Percentiles rank a stretch among this genome's conserved stretches.
phyloP scores from a whole-genome alignment of 2,113 vertebrate species.

The Apeltes quadracus region DNA sequence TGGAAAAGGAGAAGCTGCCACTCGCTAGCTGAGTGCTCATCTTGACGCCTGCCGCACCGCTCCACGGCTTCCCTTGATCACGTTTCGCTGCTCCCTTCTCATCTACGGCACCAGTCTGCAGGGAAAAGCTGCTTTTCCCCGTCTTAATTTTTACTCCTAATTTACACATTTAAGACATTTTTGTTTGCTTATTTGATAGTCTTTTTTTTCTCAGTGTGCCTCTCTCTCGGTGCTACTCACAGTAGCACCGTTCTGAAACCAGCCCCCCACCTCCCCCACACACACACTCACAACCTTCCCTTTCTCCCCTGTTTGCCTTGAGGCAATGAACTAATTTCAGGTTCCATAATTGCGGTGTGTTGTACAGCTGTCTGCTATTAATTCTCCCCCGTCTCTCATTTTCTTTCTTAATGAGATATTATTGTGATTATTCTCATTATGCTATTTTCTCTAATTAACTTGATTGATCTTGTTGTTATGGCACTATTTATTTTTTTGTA shows the following conservation, averaged over 20 bases:
- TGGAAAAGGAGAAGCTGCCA: constrained; percentile 90
- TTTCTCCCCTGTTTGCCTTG: constrained; percentile 83
- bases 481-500: constrained; percentile 75
- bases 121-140: constrained; percentile 93
- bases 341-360: constrained; percentile 97
- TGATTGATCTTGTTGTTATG: constrained; percentile 81
- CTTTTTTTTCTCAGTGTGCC: constrained; percentile 76
- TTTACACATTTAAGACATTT: constrained; percentile 99
- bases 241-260: constrained; percentile 45
- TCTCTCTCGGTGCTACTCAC: constrained; percentile 59
- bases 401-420: constrained; percentile 87
- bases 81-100: constrained; percentile 90
- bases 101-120: constrained; percentile 89
- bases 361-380: constrained; percentile 99
- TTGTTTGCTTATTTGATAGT: constrained; percentile 98
- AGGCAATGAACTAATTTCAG: constrained; percentile 98
- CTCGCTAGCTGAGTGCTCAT: constrained; percentile 84
- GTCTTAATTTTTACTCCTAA: constrained; percentile 94
- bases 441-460: constrained; percentile 81
- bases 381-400: constrained; percentile 85
- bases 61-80: constrained; percentile 93
- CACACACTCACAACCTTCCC: constrained; percentile 51
- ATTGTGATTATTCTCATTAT: constrained; percentile 86
- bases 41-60: constrained; percentile 91
- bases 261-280: constrained; percentile 33